These are phyloP conservation scores for Urosaurus nigricauda DNA, from an alignment of 2,797 vertebrate species.

Conservation along the genomic window DNA sequence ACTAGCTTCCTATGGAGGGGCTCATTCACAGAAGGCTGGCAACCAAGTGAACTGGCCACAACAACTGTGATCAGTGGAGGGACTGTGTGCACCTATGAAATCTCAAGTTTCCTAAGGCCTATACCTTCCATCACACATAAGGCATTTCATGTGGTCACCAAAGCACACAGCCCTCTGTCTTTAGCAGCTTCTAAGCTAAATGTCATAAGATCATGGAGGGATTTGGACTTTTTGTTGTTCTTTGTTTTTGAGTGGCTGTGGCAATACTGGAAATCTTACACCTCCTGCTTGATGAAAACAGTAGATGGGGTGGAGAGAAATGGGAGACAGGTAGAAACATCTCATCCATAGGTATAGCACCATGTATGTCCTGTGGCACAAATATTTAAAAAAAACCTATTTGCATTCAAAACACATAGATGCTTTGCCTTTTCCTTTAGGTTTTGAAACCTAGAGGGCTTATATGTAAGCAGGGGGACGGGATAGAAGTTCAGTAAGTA, in stretches of 20 bases:
- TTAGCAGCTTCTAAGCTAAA: not conserved
- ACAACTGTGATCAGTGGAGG: not conserved
- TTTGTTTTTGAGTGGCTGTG: not conserved
- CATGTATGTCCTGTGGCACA: not conserved
- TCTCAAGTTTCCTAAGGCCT: not conserved
- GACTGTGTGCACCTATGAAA: not conserved
- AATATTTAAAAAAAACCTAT: not conserved
- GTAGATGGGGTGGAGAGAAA: too few species aligned
- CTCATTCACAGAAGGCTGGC: not conserved
- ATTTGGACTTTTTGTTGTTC: not conserved
- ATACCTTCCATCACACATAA: not conserved
- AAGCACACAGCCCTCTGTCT: not conserved
- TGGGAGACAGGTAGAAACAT: not conserved
- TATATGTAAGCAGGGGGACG: not conserved
- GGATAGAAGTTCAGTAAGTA: not conserved
- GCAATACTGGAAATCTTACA: too few species aligned
- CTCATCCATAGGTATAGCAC: too few species aligned
- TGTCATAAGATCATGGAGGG: too few species aligned
- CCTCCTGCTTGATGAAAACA: not conserved
- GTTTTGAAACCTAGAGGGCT: not conserved
- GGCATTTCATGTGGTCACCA: not conserved
- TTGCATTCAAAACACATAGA: not conserved
- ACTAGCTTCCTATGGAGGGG: not conserved
- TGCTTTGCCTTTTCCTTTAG: not conserved
- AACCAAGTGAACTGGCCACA: not conserved